Conservation (phyloP, 1,140 invertebrate species). For the Notospermus geniculatus region DNA sequence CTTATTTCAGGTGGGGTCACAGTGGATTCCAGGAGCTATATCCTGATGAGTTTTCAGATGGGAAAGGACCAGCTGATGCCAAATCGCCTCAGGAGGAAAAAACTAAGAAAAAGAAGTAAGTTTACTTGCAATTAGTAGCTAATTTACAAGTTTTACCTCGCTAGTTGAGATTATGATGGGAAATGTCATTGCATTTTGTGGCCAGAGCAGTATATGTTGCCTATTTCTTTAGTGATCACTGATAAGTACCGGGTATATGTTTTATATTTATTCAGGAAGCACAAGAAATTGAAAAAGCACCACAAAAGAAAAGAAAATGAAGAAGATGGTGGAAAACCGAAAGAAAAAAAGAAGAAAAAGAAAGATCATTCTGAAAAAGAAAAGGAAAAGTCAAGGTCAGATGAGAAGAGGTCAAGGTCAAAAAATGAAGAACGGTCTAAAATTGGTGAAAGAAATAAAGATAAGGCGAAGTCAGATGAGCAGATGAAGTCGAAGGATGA, state of each 20-base stretch:
- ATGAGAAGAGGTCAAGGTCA: not conserved
- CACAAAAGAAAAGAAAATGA: slow-evolving; percentile 10
- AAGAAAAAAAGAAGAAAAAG: slow-evolving; percentile 4
- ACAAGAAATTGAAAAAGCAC: slow-evolving; percentile 7
- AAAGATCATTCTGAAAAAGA: slow-evolving; percentile 7
- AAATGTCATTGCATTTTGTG: too few relatives aligned
- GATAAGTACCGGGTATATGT: too few relatives aligned
- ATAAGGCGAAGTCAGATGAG: too few relatives aligned
- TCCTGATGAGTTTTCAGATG: slow-evolving; percentile 55
- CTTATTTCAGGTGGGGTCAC: slow-evolving; percentile 74
- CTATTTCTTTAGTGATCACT: too few relatives aligned
- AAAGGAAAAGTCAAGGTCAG: not conserved
- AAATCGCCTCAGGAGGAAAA: not conserved
- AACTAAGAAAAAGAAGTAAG: slow-evolving; percentile 12
- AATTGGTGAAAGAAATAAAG: too few relatives aligned
- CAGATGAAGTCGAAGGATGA: too few relatives aligned
- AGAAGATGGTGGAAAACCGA: slow-evolving; percentile 8
- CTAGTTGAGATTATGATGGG: too few relatives aligned
- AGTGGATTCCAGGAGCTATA: slow-evolving; percentile 88
- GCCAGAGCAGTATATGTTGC: too few relatives aligned
- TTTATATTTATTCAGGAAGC: too few relatives aligned
- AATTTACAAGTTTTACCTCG: too few relatives aligned
- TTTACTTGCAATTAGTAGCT: too few relatives aligned
- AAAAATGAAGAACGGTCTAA: too few relatives aligned
- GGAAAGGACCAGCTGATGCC: slow-evolving; percentile 21